Percentiles rank a stretch among this genome's conserved stretches.
These are phyloP conservation scores for Dryobota labecula DNA, from an alignment of 2,888 invertebrate genomes.

Conservation along the genomic window DNA sequence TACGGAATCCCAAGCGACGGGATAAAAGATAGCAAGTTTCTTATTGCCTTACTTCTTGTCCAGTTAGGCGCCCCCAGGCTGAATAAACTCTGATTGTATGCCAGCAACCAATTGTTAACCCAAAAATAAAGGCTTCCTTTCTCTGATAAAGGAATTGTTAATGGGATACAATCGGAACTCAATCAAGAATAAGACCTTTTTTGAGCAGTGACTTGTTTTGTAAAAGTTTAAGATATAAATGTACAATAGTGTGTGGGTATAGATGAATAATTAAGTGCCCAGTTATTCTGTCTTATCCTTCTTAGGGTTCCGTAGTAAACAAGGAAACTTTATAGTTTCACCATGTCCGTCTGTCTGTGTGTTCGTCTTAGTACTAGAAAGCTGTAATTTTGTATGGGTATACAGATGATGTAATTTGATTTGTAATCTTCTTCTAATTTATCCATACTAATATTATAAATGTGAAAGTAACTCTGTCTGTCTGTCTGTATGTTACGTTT, in stretches of 20 bases:
- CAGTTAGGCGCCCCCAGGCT: constrained; percentile 28
- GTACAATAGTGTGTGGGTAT: neutral
- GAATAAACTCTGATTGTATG: constrained; percentile 55
- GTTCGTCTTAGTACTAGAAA: too few relatives aligned
- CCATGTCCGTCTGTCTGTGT: too few relatives aligned
- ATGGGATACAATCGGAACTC: constrained; percentile 45
- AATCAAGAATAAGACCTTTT: constrained; percentile 44
- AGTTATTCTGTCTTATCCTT: constrained; percentile 8
- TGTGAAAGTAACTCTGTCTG: too few relatives aligned
- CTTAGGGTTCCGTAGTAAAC: too few relatives aligned
- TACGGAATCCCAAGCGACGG: constrained; percentile 34
- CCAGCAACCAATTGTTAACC: constrained; percentile 38
- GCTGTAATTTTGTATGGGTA: too few relatives aligned
- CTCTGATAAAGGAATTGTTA: constrained; percentile 39
- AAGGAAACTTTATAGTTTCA: too few relatives aligned
- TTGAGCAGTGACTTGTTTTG: constrained; percentile 15
- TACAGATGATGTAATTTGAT: too few relatives aligned
- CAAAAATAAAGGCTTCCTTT: constrained; percentile 44
- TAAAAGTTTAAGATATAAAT: constrained; percentile 9
- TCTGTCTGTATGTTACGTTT: too few relatives aligned
- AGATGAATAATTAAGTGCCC: constrained; percentile 8
- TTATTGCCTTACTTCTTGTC: constrained; percentile 34
- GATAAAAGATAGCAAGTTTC: constrained; percentile 47
- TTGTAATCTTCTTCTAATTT: too few relatives aligned
- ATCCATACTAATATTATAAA: too few relatives aligned